Evolutionary conservation across 2,888 invertebrate genomes (phyloP), one percentile per base, ranked within the genome.

Genomic region (Mystacides longicornis): DNA sequence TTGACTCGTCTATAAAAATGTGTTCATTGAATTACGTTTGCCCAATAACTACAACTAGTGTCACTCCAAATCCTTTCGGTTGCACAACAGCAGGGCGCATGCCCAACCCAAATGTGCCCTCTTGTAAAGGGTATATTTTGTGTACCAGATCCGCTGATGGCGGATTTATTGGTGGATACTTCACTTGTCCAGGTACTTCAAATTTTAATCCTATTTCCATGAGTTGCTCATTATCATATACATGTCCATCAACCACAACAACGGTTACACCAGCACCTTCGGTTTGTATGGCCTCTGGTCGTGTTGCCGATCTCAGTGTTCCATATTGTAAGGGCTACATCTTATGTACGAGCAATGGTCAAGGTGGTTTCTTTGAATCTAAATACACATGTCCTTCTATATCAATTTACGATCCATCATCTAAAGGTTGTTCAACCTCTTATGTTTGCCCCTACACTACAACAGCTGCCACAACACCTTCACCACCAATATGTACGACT

Each of bases 391-490:
- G 56, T 21, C 43, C 49, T 11, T 51, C 65, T 0, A 71, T 72
- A 58, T 73, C 72, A 2, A 57, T 74, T 9, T 77, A 75, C 64
- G 75, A 73, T 74, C 75, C 0, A 69, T 65, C 19, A 69, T 71
- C n/a, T 73, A 75, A 4, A 76, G 75, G 57, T 73, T 74, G 48
- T 70, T 67, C 58, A n/a, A n/a, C n/a, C n/a, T n/a, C n/a, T n/a
- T n/a, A n/a, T n/a, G n/a, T n/a, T n/a, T n/a, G n/a, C n/a, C n/a
- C n/a, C 50, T 23, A 50, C 51, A 20, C 45, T 46, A 23, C 2
- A 7, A n/a, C 45, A 46, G 31, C 52, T 33, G n/a, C n/a, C n/a
- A n/a, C n/a, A n/a, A n/a, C n/a, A n/a, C n/a, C n/a, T n/a, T n/a
- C n/a, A n/a, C 46, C 46, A 19, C 18, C 46, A 5, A 46, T 7